Evolutionary conservation across 2,113 vertebrate species (phyloP).

Genomic region (Pseudopodoces humilis): DNA sequence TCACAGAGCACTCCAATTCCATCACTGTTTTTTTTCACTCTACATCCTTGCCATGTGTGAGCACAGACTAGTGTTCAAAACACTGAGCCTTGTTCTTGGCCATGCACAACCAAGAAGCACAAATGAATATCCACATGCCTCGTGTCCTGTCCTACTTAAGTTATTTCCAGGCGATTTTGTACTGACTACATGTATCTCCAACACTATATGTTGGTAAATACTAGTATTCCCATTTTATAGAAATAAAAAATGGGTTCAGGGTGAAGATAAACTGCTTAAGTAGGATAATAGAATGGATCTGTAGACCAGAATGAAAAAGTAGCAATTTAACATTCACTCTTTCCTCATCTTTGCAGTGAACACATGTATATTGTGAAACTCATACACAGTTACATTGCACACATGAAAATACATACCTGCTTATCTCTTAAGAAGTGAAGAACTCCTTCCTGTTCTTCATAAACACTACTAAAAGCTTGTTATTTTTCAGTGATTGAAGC

Average conservation of each 20-base stretch:
- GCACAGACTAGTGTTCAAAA: neutral
- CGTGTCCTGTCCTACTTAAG: neutral
- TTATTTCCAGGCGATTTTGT: neutral
- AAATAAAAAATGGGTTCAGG: neutral
- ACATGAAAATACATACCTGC: neutral
- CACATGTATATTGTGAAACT: neutral
- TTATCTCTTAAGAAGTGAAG: neutral
- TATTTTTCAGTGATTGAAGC: neutral
- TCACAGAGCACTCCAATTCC: neutral
- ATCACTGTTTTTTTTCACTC: neutral
- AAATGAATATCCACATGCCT: rapidly evolving
- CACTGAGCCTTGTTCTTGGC: neutral
- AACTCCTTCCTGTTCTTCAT: neutral
- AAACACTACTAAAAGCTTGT: neutral
- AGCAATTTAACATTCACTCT: neutral
- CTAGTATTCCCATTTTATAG: neutral
- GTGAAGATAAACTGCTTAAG: neutral
- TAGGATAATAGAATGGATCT: neutral
- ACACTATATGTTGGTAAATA: neutral
- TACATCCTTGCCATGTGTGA: neutral
- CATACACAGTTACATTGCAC: neutral
- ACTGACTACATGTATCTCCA: neutral
- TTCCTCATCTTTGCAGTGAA: neutral
- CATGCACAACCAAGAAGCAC: neutral
- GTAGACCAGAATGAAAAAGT: neutral